Base-by-base conservation (phyloP, 2,888 invertebrate species). In the Drymonia ruficornis region DNA sequence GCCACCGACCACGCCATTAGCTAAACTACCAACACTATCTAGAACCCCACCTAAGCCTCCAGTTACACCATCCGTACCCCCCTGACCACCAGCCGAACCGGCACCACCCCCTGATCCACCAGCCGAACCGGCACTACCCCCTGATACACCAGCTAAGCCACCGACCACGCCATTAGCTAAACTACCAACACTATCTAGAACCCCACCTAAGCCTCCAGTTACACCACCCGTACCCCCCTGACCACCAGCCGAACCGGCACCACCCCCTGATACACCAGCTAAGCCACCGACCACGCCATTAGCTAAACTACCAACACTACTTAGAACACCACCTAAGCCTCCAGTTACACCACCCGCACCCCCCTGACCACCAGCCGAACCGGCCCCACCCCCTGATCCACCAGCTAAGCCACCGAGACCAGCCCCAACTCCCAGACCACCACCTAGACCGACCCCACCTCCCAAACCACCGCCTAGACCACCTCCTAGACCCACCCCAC, bases 401-500 rank as follows among this genome's bases (percentile, higher is more conserved):
- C 16, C 54, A 7, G 48, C 55, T 18, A 34, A 23, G 0, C 55
- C 57, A 8, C n/a, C n/a, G n/a, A n/a, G n/a, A 23, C 23, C 23
- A 2, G 42, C 53, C 11, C 50, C 58, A 0, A 16, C 45, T 9
- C 40, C 54, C 13, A 42, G 28, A n/a, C 29, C 54, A 6, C 34
- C 43, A 6, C 52, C 49, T 40, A 19, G 34, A 29, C 40, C 44
- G n/a, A 12, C 44, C 16, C 45, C 12, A 19, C 52, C 53, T n/a
- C 18, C 46, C 6, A 11, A 1, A 2, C 45, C 49, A 23, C 49
- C 57, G 0, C 54, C 59, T 11, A 40, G 0, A 0, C 58, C 61
- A 23, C 49, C 45, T 0, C 50, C 40, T 0, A 53, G 15, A 1
- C 62, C 70, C 5, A 64, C 34, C 0, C 67, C 70, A 23, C 63